Evolutionary conservation across 2,113 vertebrate species (phyloP), one percentile per base, ranked within the genome.

Genomic region (Podiceps cristatus): DNA sequence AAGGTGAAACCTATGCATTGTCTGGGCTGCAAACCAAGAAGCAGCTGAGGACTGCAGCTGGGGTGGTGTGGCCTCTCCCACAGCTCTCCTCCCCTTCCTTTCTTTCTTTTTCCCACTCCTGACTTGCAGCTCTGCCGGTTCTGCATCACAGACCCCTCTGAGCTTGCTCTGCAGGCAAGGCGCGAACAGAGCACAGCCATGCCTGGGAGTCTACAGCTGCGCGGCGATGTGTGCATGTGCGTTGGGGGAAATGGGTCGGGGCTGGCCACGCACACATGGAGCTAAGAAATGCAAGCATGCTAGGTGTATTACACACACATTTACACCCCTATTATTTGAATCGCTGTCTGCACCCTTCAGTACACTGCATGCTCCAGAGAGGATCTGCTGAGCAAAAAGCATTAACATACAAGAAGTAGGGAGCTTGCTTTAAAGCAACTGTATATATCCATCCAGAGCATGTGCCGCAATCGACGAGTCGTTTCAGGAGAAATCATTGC

Each of bases 191-290:
- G 28, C 3, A 1, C 31, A 94, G 82, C 45, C 29, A 3, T 29
- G 42, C 80, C 47, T 33, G 28, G 66, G 13, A 67, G 18, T 53
- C 10, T 76, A 3, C 29, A 66, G 35, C 13, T 35, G 18, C 1
- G 3, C 1, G 0, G 33, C 1, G 7, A 23, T 19, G 16, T 52
- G 9, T 0, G 2, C 69, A 7, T 47, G 27, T 35, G 42, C 22
- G 20, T 49, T 62, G 44, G 24, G 18, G 18, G 9, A 64, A 50
- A 31, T 3, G 22, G 24, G 15, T 18, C 59, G 11, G 18, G 44
- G 11, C 66, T 88, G 60, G 24, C 66, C 66, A 49, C 0, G 0
- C 15, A 33, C 56, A 19, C 7, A 6, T 3, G 33, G 28, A 81
- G 19, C 44, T 31, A 7, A 47, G 66, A 78, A 76, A 87, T 20